Base-by-base conservation (phyloP, 2,113 vertebrate species). In the Callocephalon fimbriatum region DNA sequence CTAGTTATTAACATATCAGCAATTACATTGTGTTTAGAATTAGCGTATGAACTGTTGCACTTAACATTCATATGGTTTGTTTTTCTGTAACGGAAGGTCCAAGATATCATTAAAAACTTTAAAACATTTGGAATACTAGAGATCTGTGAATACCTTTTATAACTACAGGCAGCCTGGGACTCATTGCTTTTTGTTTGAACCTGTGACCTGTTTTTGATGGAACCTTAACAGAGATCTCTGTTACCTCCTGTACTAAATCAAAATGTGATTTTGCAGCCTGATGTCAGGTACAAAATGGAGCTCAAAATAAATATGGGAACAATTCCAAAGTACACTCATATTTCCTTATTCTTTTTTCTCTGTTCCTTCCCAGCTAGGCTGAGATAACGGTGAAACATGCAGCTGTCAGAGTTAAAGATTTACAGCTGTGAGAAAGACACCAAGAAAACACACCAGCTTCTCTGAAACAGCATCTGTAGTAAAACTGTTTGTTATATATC, bases 321-420 rank as follows among this genome's bases (percentile, higher is more conserved):
- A 92, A 91, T 91, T 70, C 90, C 93, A 95, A 97, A 86, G 66
- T 63, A 90, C 62, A 42, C 9, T 94, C 50, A 44, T 29, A 74
- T 88, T 95, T 96, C 74, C 71, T 78, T 68, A 54, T 61, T 88
- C 15, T 88, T 90, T 92, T 93, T 82, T 5, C 14, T 86, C 62
- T 73, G 40, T 72, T 90, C 62, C 72, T 93, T 83, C 74, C 66
- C 56, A 82, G 53, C 29, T 76, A 63, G 42, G 17, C 68, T 94
- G 73, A 76, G 62, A 66, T 72, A 92, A 92, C 17, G 44, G 54
- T 54, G 37, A 72, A 92, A 81, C 18, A 26, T 12, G 7, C 58
- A 95, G 48, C 85, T 81, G 63, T 76, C 54, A 86, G 40, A 85
- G 32, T 76, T 67, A 87, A 72, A 91, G 62, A 94, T 75, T 92